Conservation (phyloP, 2,888 invertebrate species). For the Rugalucina vietnamica region DNA sequence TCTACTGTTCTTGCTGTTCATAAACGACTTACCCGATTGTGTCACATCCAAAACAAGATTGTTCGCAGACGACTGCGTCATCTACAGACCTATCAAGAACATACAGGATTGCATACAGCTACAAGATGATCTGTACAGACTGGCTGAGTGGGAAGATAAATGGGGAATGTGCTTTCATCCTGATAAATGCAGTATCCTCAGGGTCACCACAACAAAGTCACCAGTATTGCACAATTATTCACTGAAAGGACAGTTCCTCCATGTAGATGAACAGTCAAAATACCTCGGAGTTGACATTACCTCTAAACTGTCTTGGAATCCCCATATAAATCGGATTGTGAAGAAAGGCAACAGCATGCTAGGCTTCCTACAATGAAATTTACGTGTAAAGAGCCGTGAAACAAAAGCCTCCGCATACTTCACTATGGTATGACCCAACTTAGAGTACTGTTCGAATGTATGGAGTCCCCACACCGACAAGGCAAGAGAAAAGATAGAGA, state of each 20-base stretch:
- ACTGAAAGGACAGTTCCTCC: background rate
- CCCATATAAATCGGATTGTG: background rate
- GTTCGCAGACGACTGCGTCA: constrained; percentile 14
- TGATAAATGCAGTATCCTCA: background rate
- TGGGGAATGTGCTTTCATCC: constrained; percentile 22
- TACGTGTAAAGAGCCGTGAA: background rate
- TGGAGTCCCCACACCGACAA: background rate
- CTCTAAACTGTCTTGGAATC: background rate
- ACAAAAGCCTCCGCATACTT: background rate
- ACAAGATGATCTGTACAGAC: constrained; percentile 3
- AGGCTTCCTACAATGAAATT: background rate
- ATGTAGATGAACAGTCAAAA: background rate
- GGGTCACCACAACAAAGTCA: background rate
- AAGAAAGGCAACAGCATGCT: constrained; percentile 8
- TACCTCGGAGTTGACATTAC: constrained; percentile 11
- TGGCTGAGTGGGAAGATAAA: constrained; percentile 2
- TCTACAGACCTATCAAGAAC: background rate
- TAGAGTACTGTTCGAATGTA: background rate
- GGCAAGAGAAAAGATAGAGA: background rate
- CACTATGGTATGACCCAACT: too few relatives aligned
- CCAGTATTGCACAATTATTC: background rate
- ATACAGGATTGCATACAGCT: background rate
- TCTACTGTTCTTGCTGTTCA: background rate
- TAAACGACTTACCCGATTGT: constrained; percentile 10
- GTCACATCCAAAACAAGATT: background rate